Conservation (phyloP, 1,140 invertebrate species). For the Plutomurus gul region DNA sequence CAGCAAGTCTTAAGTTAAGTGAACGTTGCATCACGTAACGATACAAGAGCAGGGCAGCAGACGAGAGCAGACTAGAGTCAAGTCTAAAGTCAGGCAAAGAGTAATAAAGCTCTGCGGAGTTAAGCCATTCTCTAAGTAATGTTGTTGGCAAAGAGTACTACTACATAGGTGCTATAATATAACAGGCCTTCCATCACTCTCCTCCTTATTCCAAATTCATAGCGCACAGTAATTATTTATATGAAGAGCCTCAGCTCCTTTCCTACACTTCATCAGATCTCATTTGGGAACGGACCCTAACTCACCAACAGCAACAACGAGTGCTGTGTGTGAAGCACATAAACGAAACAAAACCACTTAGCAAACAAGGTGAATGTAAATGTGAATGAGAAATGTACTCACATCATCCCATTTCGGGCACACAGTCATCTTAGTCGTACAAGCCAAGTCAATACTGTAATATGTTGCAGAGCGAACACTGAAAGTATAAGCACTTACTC, state of each 20-base stretch:
- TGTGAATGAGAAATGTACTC: not conserved
- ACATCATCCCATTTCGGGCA: not conserved
- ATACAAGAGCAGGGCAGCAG: too few relatives aligned
- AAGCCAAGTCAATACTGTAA: not conserved
- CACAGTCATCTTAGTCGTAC: not conserved
- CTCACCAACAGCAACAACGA: not conserved
- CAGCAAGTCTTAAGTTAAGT: too few relatives aligned
- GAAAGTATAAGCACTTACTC: too few relatives aligned
- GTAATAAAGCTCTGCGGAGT: too few relatives aligned
- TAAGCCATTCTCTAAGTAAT: too few relatives aligned
- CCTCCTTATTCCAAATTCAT: not conserved
- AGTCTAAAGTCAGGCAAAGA: too few relatives aligned
- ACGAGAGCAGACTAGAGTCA: too few relatives aligned
- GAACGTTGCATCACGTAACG: too few relatives aligned
- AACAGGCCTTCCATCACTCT: too few relatives aligned
- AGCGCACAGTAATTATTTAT: slow-evolving; percentile 7
- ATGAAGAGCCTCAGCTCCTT: not conserved
- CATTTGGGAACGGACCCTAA: not conserved
- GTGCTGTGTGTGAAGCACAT: not conserved
- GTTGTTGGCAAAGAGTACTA: too few relatives aligned
- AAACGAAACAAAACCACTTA: not conserved
- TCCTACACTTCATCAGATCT: not conserved
- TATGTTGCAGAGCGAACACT: too few relatives aligned
- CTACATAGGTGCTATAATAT: too few relatives aligned
- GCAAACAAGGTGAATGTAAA: not conserved